phyloP scores from a whole-genome alignment of 2,797 vertebrate species.

The Ctenopoma kingsleyae region DNA sequence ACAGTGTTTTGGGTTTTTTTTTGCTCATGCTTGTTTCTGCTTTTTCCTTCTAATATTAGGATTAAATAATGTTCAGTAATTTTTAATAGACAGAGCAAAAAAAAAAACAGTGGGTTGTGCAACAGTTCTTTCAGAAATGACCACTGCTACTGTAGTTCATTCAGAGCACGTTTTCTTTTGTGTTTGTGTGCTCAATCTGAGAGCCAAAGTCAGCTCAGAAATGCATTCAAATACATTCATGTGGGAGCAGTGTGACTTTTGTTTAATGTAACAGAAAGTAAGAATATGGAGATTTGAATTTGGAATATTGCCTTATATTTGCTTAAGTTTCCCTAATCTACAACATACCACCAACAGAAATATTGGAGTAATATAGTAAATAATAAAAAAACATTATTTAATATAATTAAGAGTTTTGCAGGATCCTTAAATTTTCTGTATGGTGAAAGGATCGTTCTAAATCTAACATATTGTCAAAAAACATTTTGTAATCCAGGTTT shows the following conservation, averaged over 20 bases:
- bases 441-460: background rate
- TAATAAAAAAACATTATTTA: background rate
- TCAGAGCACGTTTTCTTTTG: background rate
- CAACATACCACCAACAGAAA: background rate
- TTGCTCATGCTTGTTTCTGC: background rate
- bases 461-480: background rate
- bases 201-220: background rate
- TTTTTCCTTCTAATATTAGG: background rate
- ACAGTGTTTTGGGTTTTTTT: background rate
- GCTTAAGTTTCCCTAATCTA: background rate
- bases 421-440: too few species aligned
- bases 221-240: background rate
- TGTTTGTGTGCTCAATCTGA: background rate
- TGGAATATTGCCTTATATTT: background rate
- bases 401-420: background rate
- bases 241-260: background rate
- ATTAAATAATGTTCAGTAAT: background rate
- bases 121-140: background rate
- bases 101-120: background rate
- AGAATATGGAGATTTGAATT: background rate
- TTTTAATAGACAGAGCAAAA: background rate
- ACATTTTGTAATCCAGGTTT: background rate
- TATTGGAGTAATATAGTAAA: background rate
- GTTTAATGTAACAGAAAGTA: too few species aligned
- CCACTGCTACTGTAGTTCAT: background rate